These are phyloP conservation scores for Trachymyrmex cornetzi DNA, from an alignment of 1,140 invertebrate species.

Conservation along the genomic window DNA sequence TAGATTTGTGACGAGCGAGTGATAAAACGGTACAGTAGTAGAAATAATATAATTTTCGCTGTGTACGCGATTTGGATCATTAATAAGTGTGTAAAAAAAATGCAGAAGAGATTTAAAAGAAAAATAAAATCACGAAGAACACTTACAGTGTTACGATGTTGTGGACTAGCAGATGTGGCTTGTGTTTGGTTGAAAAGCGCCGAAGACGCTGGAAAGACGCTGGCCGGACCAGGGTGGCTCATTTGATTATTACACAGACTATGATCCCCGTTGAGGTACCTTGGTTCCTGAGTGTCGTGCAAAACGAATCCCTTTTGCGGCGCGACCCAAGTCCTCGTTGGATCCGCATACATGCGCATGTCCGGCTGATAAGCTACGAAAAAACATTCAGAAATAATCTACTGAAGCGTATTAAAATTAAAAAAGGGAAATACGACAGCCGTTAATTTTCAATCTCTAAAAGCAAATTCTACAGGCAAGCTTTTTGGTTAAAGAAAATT, in stretches of 20 bases:
- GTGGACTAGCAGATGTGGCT: conserved; percentile 85
- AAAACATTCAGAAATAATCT: conserved; percentile 5
- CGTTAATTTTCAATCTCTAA: background rate
- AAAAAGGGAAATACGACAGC: conserved; percentile 5
- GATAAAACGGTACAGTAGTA: background rate
- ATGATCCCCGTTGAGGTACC: conserved; percentile 86
- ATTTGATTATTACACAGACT: conserved; percentile 86
- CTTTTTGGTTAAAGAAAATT: background rate
- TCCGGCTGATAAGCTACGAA: conserved; percentile 84
- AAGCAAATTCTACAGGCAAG: background rate
- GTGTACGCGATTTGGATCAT: background rate
- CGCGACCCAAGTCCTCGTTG: conserved; percentile 82
- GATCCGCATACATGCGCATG: conserved; percentile 83
- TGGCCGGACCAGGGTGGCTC: conserved; percentile 80
- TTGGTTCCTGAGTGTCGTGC: conserved; percentile 85
- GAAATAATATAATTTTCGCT: background rate
- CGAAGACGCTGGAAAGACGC: conserved; percentile 82
- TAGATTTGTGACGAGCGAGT: conserved; percentile 17
- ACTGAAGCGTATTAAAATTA: conserved; percentile 12
- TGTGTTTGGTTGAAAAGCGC: conserved; percentile 86
- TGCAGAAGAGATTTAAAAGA: background rate
- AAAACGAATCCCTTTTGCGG: conserved; percentile 85
- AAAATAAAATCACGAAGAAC: background rate
- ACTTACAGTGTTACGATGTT: conserved; percentile 86
- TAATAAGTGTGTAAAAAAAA: background rate